Base-by-base conservation (phyloP, 2,113 vertebrate species). In the Synodontis membranacea region DNA sequence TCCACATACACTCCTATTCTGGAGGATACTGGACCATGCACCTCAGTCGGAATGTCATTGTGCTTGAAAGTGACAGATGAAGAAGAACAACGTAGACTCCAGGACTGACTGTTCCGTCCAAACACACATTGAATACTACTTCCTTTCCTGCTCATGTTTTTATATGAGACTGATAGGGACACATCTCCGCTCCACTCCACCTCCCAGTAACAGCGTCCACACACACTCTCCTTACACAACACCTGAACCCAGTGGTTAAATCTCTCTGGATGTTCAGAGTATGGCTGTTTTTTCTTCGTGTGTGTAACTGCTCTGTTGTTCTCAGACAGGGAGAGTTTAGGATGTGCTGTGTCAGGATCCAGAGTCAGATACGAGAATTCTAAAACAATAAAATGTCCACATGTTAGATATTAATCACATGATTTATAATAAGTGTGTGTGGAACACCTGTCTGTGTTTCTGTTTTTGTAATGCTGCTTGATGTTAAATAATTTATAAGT, bases 161-260 rank as follows among this genome's bases (percentile, higher is more conserved):
- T 72, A 44, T 72, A 70, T 21, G 34, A 37, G 34, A 70, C 66
- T 70, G 66, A 37, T 39, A 70, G 39, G 31, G 21, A 25, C 66
- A 39, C 66, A 70, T 70, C 17, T 4, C 62, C 62, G 14, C n/a
- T 66, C 62, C 62, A 66, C 62, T 66, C n/a, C 62, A 66, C 62
- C 62, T 66, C 62, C 62, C 62, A 66, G 62, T 66, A 66, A 66
- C 62, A 31, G 62, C 31, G 31, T 39, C 66, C 34, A 39, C 34
- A 39, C 66, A 70, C 66, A 70, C 66, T 70, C 66, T 70, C 66
- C 66, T 70, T 70, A 70, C 66, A 39, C 66, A 70, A 70, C 34
- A 70, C 66, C 37, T 70, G 66, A 70, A 25, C 34, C 34, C 66
- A 39, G n/a, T 34, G 11, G 62, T 66, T 11, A 66, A 66, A 66